Evolutionary conservation across 2,113 vertebrate species (phyloP).

Genomic region (Grus americana): DNA sequence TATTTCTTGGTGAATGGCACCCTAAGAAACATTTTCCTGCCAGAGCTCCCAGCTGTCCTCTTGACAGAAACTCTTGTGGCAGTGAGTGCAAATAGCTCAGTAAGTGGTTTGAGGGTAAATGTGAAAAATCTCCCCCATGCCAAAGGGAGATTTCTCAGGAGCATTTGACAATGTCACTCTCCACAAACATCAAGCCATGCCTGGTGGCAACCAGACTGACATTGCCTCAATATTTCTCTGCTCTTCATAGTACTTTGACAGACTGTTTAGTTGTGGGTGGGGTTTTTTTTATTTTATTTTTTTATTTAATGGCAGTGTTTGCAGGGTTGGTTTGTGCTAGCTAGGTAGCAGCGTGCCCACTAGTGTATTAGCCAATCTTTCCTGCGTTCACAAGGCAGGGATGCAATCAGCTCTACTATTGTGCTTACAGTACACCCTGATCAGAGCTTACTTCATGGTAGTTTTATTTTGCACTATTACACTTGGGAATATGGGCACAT

Average conservation of each 20-base stretch:
- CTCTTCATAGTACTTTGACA: slow-evolving; percentile 36
- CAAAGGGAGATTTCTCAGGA: slow-evolving; percentile 66
- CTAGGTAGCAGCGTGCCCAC: neutral
- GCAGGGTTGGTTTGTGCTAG: neutral
- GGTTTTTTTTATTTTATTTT: neutral
- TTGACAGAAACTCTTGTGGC: slow-evolving; percentile 65
- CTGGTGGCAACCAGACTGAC: slow-evolving; percentile 44
- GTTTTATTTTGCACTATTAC: neutral
- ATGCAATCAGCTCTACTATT: neutral
- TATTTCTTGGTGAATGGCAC: slow-evolving; percentile 20
- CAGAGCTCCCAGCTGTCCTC: slow-evolving; percentile 47
- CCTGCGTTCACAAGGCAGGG: neutral
- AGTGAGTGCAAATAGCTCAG: slow-evolving; percentile 65
- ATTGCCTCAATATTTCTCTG: neutral
- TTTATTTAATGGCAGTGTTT: slow-evolving; percentile 17
- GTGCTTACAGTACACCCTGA: neutral
- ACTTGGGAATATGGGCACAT: neutral
- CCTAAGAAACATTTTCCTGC: slow-evolving; percentile 6
- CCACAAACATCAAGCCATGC: slow-evolving; percentile 53
- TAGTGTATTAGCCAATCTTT: neutral
- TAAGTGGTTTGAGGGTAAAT: slow-evolving; percentile 60
- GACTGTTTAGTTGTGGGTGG: neutral
- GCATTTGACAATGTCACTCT: slow-evolving; percentile 61
- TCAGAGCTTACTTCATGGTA: neutral
- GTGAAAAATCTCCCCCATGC: slow-evolving; percentile 41